Evolutionary conservation across 2,797 vertebrate species (phyloP), one percentile per base, ranked within the genome.

Genomic region (Odontamblyopus lacepedii): DNA sequence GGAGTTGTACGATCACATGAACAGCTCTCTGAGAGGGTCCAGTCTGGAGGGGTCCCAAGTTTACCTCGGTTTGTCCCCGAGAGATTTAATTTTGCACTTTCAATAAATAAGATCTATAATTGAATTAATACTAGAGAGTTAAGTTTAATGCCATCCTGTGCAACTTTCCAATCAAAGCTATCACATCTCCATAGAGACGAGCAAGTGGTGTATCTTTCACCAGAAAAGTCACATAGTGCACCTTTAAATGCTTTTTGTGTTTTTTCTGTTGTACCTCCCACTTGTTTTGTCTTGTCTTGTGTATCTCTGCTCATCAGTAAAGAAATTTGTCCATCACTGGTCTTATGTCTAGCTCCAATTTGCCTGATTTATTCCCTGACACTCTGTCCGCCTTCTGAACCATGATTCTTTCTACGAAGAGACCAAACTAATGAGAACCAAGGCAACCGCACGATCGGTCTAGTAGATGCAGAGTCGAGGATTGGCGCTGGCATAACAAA

Each of bases 1-100:
- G 98, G 97, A 99, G 67, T 95, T 99, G 67, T 99, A 97, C 83
- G 97, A 99, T 26, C 97, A 99, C 84, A 98, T 99, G 97, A 99
- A 99, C 84, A 94, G 95, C 63, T 99, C 98, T 12, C 89, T 99
- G 86, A 90, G 93, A 83, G 95, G 93, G 32, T 94, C 95, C 0
- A 68, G 89, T 0, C 86, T 97, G 80, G 97, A 99, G 82, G 97
- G 96, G 1, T 98, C 97, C 0, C 97, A 98, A 83, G 94, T 98
- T 74, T 98, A 95, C 89, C 95, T 99, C 19, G 97, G 98, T 64
- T 90, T 99, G n/a, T 99, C 98, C 68, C 95, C 98, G 51, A 94
- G 97, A 88, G 98, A 99, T 92, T 94, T 99, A 77, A 96, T 99
- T 80, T 94, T 98, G 83, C 96, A 98, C 79, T 99, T 98, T 84